phyloP scores from a whole-genome alignment of 1,140 invertebrate genomes.

The Belonocnema kinseyi region DNA sequence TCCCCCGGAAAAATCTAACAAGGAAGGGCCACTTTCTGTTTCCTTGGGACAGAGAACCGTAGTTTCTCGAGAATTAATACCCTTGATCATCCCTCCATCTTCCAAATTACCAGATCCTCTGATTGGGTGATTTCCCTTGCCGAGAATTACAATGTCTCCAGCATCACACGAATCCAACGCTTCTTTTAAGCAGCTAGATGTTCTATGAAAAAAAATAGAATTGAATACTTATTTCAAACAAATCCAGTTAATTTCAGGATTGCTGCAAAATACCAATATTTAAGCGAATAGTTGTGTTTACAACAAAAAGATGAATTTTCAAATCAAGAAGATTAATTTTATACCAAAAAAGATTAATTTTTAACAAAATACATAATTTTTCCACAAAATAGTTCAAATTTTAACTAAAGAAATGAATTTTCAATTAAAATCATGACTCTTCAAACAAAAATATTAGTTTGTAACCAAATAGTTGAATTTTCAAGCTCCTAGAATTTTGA shows the following conservation, averaged over 20 bases:
- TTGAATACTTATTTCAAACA: not conserved
- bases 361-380: too few species aligned
- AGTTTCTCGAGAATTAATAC: conserved; percentile 58
- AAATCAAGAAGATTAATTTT: too few species aligned
- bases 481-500: too few species aligned
- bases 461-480: too few species aligned
- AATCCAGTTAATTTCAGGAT: not conserved
- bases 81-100: conserved; percentile 73
- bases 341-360: too few species aligned
- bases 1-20: conserved; percentile 69
- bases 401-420: too few species aligned
- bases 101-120: conserved; percentile 70
- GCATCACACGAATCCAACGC: conserved; percentile 71
- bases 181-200: conserved; percentile 69
- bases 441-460: too few species aligned
- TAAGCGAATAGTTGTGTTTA: too few species aligned
- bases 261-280: too few species aligned
- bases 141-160: conserved; percentile 72
- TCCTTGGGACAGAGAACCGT: conserved; percentile 63
- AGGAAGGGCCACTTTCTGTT: conserved; percentile 60
- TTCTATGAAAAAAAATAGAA: conserved; percentile 56
- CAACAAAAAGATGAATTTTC: too few species aligned
- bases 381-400: too few species aligned
- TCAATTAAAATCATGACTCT: too few species aligned
- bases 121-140: conserved; percentile 71